phyloP scores from a whole-genome alignment of 1,140 invertebrate species.

The Metaphire vulgaris region DNA sequence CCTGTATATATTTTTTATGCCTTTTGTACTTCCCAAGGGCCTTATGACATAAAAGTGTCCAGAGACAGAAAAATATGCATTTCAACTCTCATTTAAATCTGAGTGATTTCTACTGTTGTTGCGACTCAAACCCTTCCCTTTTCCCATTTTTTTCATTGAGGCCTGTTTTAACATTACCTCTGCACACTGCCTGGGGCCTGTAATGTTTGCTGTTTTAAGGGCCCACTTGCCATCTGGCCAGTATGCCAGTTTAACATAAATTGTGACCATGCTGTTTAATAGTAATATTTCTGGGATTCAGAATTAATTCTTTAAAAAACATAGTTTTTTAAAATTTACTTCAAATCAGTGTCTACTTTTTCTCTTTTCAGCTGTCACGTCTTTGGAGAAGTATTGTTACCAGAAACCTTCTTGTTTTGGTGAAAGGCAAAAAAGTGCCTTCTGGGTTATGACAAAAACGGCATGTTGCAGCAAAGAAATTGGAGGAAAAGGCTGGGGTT shows the following conservation, averaged over 20 bases:
- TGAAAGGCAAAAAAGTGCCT: background rate
- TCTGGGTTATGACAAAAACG: background rate
- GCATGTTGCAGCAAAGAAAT: background rate
- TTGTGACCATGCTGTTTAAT: background rate
- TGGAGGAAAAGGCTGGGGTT: slow-evolving; percentile 9
- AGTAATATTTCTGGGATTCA: no score
- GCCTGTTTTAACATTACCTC: background rate
- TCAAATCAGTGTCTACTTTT: background rate
- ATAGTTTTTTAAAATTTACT: no score
- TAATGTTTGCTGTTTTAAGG: background rate
- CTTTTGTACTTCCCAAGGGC: no score
- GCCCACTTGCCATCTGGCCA: background rate
- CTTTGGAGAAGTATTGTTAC: background rate
- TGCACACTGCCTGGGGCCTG: background rate
- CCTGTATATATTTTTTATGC: background rate
- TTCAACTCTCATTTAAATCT: background rate
- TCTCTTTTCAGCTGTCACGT: background rate
- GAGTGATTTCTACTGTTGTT: background rate
- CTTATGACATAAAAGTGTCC: no score
- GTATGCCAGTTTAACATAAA: background rate
- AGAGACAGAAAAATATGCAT: no score
- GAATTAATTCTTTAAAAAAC: no score
- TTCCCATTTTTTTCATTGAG: background rate
- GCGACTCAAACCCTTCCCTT: background rate
- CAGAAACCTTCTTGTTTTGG: background rate